phyloP scores from a whole-genome alignment of 2,797 vertebrate species.

The Sarcophilus harrisii region DNA sequence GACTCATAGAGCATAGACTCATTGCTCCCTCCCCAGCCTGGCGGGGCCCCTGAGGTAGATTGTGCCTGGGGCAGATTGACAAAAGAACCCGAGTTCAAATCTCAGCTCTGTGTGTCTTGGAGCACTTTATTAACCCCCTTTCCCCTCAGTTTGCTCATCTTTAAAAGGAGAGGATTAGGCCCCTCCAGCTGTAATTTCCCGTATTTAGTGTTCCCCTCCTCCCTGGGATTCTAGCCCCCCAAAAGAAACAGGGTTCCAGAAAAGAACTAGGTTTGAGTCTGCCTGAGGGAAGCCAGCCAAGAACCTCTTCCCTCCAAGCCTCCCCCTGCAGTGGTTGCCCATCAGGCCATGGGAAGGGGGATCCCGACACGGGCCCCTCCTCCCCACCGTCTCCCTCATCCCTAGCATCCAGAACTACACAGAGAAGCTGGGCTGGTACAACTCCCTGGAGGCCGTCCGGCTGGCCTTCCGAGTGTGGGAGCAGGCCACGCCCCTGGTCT shows the following conservation, averaged over 20 bases:
- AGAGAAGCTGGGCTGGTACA: slow-evolving; percentile 93
- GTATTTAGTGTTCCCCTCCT: background rate
- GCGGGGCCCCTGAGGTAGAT: too few relatives aligned
- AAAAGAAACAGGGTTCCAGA: background rate
- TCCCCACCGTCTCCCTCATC: background rate
- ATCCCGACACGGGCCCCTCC: background rate
- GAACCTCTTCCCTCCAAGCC: background rate
- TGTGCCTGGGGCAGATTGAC: background rate
- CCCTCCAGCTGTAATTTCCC: background rate
- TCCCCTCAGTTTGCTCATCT: background rate
- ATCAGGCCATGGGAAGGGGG: background rate
- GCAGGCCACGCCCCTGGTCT: slow-evolving; percentile 91
- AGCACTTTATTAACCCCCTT: background rate
- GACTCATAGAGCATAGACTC: too few relatives aligned
- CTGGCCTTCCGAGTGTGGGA: slow-evolving; percentile 94
- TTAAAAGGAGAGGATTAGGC: background rate
- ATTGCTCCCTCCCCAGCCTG: background rate
- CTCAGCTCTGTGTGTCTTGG: background rate
- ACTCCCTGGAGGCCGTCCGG: slow-evolving; percentile 91
- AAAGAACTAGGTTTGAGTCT: background rate
- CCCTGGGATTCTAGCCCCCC: background rate
- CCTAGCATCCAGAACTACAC: slow-evolving; percentile 97
- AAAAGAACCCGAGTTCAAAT: background rate
- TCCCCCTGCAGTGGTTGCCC: background rate
- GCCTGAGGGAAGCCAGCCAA: background rate